Base-by-base conservation (phyloP, 2,888 invertebrate genomes). In the Ashinkailepas kermadecensis region DNA sequence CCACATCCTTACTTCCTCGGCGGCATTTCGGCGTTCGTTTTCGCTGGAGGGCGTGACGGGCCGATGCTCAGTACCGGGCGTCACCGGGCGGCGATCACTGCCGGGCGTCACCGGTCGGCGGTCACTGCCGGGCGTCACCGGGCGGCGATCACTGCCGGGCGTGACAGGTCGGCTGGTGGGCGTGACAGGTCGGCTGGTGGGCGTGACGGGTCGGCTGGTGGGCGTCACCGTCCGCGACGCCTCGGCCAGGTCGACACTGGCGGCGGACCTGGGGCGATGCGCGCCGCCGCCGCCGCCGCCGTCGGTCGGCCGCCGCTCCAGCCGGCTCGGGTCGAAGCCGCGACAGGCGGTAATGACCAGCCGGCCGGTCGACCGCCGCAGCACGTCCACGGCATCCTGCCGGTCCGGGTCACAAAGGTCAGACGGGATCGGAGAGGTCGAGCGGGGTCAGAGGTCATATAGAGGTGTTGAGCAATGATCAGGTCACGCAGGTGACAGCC, bases 331-430 rank as follows among this genome's bases (percentile, higher is more conserved):
- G 81, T 84, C 83, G 78, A 83, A 84, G 58, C 97, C 98, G 87
- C 95, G 94, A 88, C 97, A 98, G n/a, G 97, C 94, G 85, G 97
- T 91, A 85, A 99, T 91, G 84, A 93, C 92, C 83, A 98, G 92
- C 83, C 91, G 90, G 87, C 94, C 92, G 81, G 95, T 94, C 85
- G 95, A 94, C 82, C 90, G 90, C 67, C 97, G 91, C 83, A 97
- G 89, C 64, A 94, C 92, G 87, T 94, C 93, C 81, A 98, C 97
- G 57, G 97, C 97, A 88, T 97, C 85, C 65, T 84, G 78, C 10
- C 78, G 80, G 81, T 81, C 59, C 59, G 3, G 59, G 12, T 11
- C 12, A 15, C 59, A 59, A 7, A 83, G 59, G 67, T 9, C 13
- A 64, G 64, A 18, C 18, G 64, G 21, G 64, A 1, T 13, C 82